Base-by-base conservation (phyloP, 2,888 invertebrate genomes). In the Megamerina dolium region DNA sequence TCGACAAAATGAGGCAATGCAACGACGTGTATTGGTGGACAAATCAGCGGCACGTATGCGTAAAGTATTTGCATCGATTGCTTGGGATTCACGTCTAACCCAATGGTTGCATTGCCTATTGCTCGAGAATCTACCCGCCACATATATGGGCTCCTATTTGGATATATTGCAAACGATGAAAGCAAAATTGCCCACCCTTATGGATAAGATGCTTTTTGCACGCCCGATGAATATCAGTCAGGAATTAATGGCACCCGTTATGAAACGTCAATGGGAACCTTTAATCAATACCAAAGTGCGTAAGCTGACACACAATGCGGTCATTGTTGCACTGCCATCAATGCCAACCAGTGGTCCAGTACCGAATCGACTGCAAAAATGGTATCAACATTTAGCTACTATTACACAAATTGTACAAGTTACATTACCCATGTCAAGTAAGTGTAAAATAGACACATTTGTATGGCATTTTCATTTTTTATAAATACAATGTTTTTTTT, bases 31-130 rank as follows among this genome's bases (percentile, higher is more conserved):
- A 3, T 74, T 80, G n/a, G 75, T 86, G 2, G 86, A 87, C 56
- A 83, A 81, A 54, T 80, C 86, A 1, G 78, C 81, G 0, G 74
- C 79, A 49, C 73, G 81, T 43, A 73, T 87, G 51, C 74, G 87
- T 26, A 78, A 81, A 51, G 73, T 81, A n/a, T 70, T 88, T 49
- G 80, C 83, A 0, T 76, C 78, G 4, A 75, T 83, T 9, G 74
- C 77, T n/a, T 89, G 87, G 87, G 85, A 88, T 54, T 66, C 77
- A 18, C 78, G 80, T 51, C 68, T 84, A 18, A 77, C 80, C 1
- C 85, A 87, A 53, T 90, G 90, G 90, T 65, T 90, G 23, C 88
- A 90, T 66, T 73, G 76, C 31, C 64, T 83, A 9, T 64, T 89
- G 6, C 75, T 87, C 53, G 85, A 87, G 49, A 73, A 79, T 57